Percentiles rank a stretch among this genome's conserved stretches.
phyloP scores from a whole-genome alignment of 2,888 invertebrate genomes.

The Caenorhabditis imperialis region DNA sequence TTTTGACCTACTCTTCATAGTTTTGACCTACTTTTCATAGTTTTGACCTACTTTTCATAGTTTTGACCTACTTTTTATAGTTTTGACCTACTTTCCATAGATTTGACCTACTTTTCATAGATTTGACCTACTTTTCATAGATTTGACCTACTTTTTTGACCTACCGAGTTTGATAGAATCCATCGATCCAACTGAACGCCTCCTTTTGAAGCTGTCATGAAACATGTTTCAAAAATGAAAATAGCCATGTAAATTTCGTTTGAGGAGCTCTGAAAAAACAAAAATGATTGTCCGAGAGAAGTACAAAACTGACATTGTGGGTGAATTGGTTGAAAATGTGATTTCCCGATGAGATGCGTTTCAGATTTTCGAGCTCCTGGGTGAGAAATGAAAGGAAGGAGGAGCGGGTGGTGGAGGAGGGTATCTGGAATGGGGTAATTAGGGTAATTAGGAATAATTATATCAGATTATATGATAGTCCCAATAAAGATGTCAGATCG shows the following conservation, averaged over 20 bases:
- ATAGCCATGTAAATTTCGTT: slow-evolving; percentile 18
- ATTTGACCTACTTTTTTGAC: neutral
- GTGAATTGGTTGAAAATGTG: slow-evolving; percentile 25
- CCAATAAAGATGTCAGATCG: no score
- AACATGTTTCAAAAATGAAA: slow-evolving; percentile 39
- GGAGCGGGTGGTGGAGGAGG: slow-evolving; percentile 13
- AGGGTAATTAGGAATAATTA: no score
- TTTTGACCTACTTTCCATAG: no score
- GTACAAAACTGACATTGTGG: slow-evolving; percentile 5
- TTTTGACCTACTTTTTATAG: neutral
- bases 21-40: no score
- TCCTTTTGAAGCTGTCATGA: slow-evolving; percentile 32
- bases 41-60: no score
- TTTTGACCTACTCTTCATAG: neutral
- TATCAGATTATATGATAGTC: no score
- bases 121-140: no score
- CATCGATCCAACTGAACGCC: slow-evolving; percentile 53
- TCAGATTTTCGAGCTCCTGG: slow-evolving; percentile 14
- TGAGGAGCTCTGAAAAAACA: slow-evolving; percentile 24
- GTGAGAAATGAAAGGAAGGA: slow-evolving; percentile 16
- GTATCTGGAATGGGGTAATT: slow-evolving; percentile 3
- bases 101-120: neutral
- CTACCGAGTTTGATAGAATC: slow-evolving; percentile 30
- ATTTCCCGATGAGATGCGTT: slow-evolving; percentile 7
- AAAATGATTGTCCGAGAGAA: neutral